Evolutionary conservation across 2,113 vertebrate species (phyloP).

Genomic region (Reinhardtius hippoglossoides): DNA sequence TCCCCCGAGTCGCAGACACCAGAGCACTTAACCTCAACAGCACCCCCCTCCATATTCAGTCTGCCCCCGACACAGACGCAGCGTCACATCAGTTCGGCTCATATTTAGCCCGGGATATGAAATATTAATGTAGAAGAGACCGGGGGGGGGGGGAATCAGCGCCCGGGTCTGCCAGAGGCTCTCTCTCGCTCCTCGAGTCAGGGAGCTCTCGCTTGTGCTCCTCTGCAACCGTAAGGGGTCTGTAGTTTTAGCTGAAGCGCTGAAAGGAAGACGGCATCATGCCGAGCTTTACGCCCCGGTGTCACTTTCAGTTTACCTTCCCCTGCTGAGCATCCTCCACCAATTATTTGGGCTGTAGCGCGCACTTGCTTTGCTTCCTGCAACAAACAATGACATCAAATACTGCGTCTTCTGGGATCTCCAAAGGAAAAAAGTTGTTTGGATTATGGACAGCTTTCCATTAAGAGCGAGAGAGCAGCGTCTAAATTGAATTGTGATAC

Average conservation of each 20-base stretch:
- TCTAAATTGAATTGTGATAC: constrained; percentile 18
- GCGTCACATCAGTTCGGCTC: constrained; percentile 77
- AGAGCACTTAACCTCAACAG: constrained; percentile 83
- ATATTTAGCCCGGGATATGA: constrained; percentile 77
- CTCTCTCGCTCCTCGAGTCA: constrained; percentile 44
- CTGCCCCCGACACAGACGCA: constrained; percentile 68
- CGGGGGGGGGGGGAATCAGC: constrained; percentile 24
- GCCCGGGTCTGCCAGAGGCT: constrained; percentile 55
- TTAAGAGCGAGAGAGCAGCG: not conserved
- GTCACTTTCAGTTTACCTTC: constrained; percentile 81
- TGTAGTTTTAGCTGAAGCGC: constrained; percentile 58
- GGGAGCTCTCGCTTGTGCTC: constrained; percentile 48
- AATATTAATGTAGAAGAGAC: constrained; percentile 76
- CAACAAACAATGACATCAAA: constrained; percentile 74
- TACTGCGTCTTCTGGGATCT: constrained; percentile 61
- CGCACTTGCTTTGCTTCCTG: constrained; percentile 47
- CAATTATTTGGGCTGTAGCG: constrained; percentile 74
- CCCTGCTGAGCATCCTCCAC: constrained; percentile 75
- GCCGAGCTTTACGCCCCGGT: constrained; percentile 65
- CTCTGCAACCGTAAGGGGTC: constrained; percentile 52
- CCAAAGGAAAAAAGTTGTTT: constrained; percentile 28
- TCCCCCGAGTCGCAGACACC: constrained; percentile 71
- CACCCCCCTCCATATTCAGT: constrained; percentile 47
- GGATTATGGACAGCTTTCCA: constrained; percentile 59
- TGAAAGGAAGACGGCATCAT: constrained; percentile 71